Percentiles rank a stretch among this genome's conserved stretches.
phyloP scores from a whole-genome alignment of 35 echinoderm and acorn worm species.

The Ophiothrix spiculata region DNA sequence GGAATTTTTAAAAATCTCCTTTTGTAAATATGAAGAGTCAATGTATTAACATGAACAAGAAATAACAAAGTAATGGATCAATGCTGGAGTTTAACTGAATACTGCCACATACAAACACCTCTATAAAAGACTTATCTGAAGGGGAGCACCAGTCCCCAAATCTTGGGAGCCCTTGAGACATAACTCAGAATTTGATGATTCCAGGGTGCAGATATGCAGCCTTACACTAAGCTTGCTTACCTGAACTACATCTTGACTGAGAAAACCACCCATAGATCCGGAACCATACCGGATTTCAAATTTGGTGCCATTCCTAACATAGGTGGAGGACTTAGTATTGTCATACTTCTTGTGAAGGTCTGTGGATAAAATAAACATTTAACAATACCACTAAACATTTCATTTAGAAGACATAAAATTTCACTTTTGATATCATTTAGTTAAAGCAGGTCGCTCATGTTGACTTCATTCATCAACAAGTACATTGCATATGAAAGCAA shows the following conservation, averaged over 20 bases:
- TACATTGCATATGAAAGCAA: background rate
- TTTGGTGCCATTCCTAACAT: constrained; percentile 68
- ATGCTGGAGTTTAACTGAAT: no score
- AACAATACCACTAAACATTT: background rate
- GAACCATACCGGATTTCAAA: constrained; percentile 85
- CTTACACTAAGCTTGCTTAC: no score
- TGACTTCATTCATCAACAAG: background rate
- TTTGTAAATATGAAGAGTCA: no score
- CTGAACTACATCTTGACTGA: constrained; percentile 54
- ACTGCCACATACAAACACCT: no score
- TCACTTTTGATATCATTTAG: background rate
- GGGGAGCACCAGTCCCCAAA: background rate
- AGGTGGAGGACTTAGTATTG: constrained; percentile 58
- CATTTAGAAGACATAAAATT: background rate
- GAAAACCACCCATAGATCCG: constrained; percentile 60
- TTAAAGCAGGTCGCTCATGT: background rate
- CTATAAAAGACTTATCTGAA: background rate
- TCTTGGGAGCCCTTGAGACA: background rate
- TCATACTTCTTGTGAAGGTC: constrained; percentile 80
- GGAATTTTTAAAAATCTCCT: no score
- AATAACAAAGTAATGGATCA: no score
- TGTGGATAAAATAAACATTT: background rate
- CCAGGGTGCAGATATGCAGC: no score
- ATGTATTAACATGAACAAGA: no score
- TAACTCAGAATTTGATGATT: no score